A percentile compares a stretch with the other conserved stretches of the same genome.
Conservation (phyloP, 2,888 invertebrate genomes). For the Heterodera filipjevi region DNA sequence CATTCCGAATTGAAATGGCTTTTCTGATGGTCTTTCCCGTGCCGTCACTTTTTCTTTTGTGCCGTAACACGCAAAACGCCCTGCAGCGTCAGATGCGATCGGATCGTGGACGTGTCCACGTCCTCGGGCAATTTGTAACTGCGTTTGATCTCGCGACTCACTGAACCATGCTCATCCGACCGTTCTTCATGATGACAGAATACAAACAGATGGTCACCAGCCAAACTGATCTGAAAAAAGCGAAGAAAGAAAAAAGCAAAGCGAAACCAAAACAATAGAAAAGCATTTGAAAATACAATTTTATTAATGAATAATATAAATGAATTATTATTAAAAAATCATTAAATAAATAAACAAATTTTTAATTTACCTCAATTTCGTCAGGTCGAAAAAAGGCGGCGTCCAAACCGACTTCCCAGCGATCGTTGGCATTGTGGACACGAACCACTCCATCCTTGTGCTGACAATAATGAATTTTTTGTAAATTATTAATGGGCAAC, state of each 20-base stretch:
- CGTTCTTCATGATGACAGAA: not conserved
- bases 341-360: not conserved
- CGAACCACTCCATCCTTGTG: slow-evolving; percentile 35
- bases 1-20: not conserved
- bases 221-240: slow-evolving; percentile 3
- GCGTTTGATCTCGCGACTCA: slow-evolving; percentile 5
- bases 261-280: too few relatives aligned
- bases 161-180: not conserved
- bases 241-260: not conserved
- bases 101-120: not conserved
- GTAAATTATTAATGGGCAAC: not conserved
- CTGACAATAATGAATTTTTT: not conserved
- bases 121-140: not conserved
- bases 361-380: slow-evolving; percentile 24
- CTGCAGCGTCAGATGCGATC: slow-evolving; percentile 5
- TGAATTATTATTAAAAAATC: not conserved
- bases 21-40: not conserved
- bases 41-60: not conserved
- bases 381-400: slow-evolving; percentile 14
- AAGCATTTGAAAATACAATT: too few relatives aligned
- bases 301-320: too few relatives aligned
- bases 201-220: not conserved
- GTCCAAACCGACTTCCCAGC: slow-evolving; percentile 36
- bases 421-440: slow-evolving; percentile 30
- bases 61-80: not conserved